Evolutionary conservation across 2,797 vertebrate genomes (phyloP), one percentile per base, ranked within the genome.

Genomic region (Pogoniulus pusillus): DNA sequence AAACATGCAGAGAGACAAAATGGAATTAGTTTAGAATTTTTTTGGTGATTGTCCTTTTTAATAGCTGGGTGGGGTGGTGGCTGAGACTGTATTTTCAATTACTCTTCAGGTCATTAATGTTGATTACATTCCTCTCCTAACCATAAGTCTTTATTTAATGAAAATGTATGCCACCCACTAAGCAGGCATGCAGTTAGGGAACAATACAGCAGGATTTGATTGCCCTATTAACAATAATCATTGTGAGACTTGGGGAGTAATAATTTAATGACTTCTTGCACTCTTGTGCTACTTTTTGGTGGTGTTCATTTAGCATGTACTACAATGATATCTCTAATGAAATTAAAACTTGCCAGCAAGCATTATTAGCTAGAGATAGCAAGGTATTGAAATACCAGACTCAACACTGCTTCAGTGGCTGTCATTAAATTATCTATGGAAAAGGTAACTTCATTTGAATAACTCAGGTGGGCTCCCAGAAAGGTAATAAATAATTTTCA

Each of bases 261-360:
- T 96, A 96, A 96, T 97, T 96, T 97, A 97, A 96, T 94, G 95
- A 96, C 96, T 96, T 96, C 80, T 95, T 96, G 93, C 88, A 96
- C 93, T 96, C 95, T 94, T 91, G 86, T 93, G 95, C 88, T 96
- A 94, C 93, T 93, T 97, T 96, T 96, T 93, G 88, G 85, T 96
- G 47, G 68, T 94, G 62, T 82, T 96, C 92, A 90, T 96, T 96
- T 94, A 95, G 71, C 70, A 74, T 90, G 87, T 81, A 82, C 51
- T 90, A 69, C 86, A 93, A 53, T 62, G 78, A 66, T 96, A 93
- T 84, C 90, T 93, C 80, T 85, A 95, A 92, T 88, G 85, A 92
- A 93, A 90, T 89, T 90, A 93, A 92, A 94, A 93, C 70, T 94
- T 94, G 74, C 82, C 64, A 87, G 82, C 37, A 91, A 83, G 37